These are phyloP conservation scores for Oncorhynchus nerka DNA, from an alignment of 2,113 vertebrate genomes.

Conservation along the genomic window DNA sequence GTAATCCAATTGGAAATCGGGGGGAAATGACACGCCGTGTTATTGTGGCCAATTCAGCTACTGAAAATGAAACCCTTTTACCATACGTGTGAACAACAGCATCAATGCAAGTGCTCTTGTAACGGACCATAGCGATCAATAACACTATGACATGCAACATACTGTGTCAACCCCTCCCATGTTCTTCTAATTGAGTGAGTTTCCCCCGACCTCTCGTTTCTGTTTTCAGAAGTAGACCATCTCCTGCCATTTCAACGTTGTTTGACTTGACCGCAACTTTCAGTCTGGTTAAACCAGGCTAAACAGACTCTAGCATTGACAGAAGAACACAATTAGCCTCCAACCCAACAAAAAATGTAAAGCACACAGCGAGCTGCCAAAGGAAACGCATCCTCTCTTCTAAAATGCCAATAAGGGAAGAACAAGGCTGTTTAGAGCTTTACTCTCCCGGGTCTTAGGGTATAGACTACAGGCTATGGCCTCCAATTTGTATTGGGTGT, in stretches of 20 bases:
- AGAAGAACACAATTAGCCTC: slow-evolving; percentile 43
- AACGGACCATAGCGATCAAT: background rate
- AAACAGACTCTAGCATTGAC: slow-evolving; percentile 39
- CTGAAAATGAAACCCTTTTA: too few relatives aligned
- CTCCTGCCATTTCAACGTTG: slow-evolving; percentile 1
- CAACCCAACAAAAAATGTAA: slow-evolving; percentile 30
- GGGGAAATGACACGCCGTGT: background rate
- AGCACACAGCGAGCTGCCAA: slow-evolving; percentile 46
- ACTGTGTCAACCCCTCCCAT: background rate
- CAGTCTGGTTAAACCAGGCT: slow-evolving; percentile 6
- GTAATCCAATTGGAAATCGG: background rate
- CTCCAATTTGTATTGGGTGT: slow-evolving; percentile 20
- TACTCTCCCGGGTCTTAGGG: slow-evolving; percentile 35
- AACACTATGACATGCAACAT: background rate
- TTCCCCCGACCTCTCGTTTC: background rate
- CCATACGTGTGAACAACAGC: background rate
- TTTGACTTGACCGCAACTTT: slow-evolving; percentile 34
- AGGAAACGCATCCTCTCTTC: slow-evolving; percentile 55
- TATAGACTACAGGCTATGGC: slow-evolving; percentile 30
- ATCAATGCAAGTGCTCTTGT: background rate
- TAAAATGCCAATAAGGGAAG: slow-evolving; percentile 51
- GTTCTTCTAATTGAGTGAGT: background rate
- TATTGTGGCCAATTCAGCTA: too few relatives aligned
- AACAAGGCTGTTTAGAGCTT: slow-evolving; percentile 53
- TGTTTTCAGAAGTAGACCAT: background rate